These are phyloP conservation scores for Megaustenia siamemsis DNA, from an alignment of 2,888 invertebrate genomes.

Conservation along the genomic window DNA sequence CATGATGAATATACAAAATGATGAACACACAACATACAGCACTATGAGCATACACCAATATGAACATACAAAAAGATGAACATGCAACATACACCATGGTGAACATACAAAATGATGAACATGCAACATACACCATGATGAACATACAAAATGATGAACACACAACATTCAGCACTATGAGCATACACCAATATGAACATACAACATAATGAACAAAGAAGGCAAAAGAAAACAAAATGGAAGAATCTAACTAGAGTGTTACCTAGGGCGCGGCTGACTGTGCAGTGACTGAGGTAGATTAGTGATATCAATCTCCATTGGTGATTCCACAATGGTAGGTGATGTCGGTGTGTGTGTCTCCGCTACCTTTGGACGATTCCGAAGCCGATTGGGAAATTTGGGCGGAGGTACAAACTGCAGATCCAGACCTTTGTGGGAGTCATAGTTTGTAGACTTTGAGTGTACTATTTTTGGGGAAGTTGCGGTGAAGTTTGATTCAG, in stretches of 20 bases:
- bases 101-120: background rate
- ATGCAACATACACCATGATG: background rate
- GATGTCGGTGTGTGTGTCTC: conserved; percentile 59
- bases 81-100: background rate
- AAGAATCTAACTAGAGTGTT: too few relatives aligned
- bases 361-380: conserved; percentile 23
- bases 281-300: background rate
- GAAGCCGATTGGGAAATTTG: conserved; percentile 58
- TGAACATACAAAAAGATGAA: background rate
- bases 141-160: too few relatives aligned
- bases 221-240: too few relatives aligned
- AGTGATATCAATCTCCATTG: conserved; percentile 53
- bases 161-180: too few relatives aligned
- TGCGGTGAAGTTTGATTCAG: conserved; percentile 42
- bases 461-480: conserved; percentile 12
- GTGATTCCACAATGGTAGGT: conserved; percentile 59
- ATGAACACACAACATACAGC: too few relatives aligned
- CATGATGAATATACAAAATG: background rate
- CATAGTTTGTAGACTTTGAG: background rate
- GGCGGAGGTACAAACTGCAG: conserved; percentile 53
- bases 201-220: too few relatives aligned
- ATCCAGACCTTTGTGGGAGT: conserved; percentile 27
- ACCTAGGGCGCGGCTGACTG: background rate
- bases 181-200: too few relatives aligned
- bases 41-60: background rate